Percentiles rank a stretch among this genome's conserved stretches.
phyloP scores from a whole-genome alignment of 2,888 invertebrate genomes.

The Euproctis similis region DNA sequence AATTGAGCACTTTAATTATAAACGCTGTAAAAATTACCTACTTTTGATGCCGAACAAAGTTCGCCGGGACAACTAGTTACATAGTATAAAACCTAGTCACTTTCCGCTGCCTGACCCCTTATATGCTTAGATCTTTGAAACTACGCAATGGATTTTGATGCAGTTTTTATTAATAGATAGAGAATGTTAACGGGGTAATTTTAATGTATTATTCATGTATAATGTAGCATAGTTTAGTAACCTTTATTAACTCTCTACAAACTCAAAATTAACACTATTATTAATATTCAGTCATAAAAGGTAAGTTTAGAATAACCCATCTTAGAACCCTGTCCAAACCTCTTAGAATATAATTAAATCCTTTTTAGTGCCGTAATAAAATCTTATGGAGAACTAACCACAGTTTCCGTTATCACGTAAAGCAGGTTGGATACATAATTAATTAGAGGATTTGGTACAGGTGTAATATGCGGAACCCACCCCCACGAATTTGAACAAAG shows the following conservation, averaged over 20 bases:
- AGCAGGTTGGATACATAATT: constrained; percentile 32
- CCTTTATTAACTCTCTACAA: background rate
- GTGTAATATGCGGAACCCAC: constrained; percentile 21
- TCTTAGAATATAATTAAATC: constrained; percentile 32
- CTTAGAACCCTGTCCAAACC: constrained; percentile 17
- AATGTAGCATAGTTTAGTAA: background rate
- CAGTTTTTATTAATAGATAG: no score
- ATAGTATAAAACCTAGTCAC: no score
- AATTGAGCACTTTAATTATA: no score
- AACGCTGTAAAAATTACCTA: no score
- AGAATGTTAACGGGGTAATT: no score
- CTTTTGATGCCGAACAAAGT: no score
- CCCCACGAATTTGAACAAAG: constrained; percentile 9
- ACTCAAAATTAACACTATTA: constrained; percentile 5
- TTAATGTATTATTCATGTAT: no score
- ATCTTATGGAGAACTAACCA: constrained; percentile 31
- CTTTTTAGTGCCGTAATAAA: constrained; percentile 30
- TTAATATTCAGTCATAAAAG: constrained; percentile 27
- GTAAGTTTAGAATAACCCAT: constrained; percentile 25
- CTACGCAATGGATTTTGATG: no score
- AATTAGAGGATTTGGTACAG: constrained; percentile 28
- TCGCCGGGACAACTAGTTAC: no score
- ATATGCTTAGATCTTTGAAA: no score
- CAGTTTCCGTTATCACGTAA: constrained; percentile 33
- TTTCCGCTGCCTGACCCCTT: no score